A percentile compares a stretch with the other conserved stretches of the same genome.
phyloP scores from a whole-genome alignment of 2,797 vertebrate species.

The Mycteria americana region DNA sequence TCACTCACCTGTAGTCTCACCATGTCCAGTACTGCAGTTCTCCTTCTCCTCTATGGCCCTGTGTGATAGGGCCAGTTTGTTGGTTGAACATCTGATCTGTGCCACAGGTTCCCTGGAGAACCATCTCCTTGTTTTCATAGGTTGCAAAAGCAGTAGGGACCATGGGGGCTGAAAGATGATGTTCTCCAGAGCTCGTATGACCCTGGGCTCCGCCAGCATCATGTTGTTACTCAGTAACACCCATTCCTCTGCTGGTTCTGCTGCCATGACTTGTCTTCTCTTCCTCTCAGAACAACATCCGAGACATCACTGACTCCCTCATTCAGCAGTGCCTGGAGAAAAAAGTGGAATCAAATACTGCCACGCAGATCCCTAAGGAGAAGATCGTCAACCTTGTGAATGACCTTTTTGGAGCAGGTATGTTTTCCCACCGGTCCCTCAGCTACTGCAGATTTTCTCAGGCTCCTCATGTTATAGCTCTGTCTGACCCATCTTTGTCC shows the following conservation, averaged over 20 bases:
- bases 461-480: not conserved
- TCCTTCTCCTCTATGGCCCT: not conserved
- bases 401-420: slow-evolving; percentile 83
- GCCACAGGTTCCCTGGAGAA: not conserved
- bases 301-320: slow-evolving; percentile 89
- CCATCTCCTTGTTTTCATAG: not conserved
- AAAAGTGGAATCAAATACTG: slow-evolving; percentile 71
- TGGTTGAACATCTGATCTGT: no score
- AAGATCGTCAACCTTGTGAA: slow-evolving; percentile 87
- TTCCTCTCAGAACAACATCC: slow-evolving; percentile 80
- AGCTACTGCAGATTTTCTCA: not conserved
- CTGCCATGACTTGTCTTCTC: not conserved
- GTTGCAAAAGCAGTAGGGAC: not conserved
- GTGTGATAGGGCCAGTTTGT: not conserved
- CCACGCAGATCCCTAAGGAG: slow-evolving; percentile 77
- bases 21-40: not conserved
- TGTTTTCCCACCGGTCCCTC: not conserved
- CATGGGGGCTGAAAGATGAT: not conserved
- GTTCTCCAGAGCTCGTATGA: not conserved
- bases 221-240: not conserved
- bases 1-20: not conserved
- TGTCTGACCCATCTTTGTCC: not conserved
- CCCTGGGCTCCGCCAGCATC: not conserved
- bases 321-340: slow-evolving; percentile 85
- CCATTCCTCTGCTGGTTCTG: not conserved